These are phyloP conservation scores for Philopotamus ludificatus DNA, from an alignment of 1,140 invertebrate genomes.

Conservation along the genomic window DNA sequence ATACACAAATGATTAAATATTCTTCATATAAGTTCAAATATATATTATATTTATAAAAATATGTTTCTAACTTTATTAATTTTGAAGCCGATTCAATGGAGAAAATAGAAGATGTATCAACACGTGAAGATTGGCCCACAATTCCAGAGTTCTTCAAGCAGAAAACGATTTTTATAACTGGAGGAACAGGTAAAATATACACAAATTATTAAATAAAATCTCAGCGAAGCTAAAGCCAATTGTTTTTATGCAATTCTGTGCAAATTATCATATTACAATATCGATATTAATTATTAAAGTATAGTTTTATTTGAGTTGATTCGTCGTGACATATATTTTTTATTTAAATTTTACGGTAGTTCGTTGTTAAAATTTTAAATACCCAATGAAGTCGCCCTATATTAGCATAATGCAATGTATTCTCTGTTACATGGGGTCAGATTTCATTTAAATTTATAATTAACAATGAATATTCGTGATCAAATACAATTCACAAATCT, in stretches of 20 bases:
- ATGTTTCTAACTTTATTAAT: too few species aligned
- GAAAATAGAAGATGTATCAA: background rate
- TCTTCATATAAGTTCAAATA: too few species aligned
- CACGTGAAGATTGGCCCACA: slow-evolving; percentile 12
- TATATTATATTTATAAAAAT: too few species aligned
- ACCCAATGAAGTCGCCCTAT: too few species aligned
- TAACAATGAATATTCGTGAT: background rate
- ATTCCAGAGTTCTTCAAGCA: slow-evolving; percentile 49
- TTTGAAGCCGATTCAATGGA: too few species aligned
- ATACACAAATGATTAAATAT: too few species aligned
- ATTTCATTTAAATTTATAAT: background rate
- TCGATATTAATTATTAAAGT: background rate
- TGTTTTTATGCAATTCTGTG: too few species aligned
- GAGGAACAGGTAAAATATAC: slow-evolving; percentile 46
- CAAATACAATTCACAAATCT: background rate
- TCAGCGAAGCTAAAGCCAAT: too few species aligned
- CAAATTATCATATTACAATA: background rate
- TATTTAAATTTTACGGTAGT: background rate
- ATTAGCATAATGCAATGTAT: background rate
- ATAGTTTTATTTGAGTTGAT: background rate
- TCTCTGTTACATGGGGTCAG: background rate
- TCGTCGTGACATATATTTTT: background rate
- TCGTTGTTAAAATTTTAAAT: background rate
- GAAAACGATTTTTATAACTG: slow-evolving; percentile 51
- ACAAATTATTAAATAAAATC: background rate